Evolutionary conservation across 2,113 vertebrate species (phyloP), one percentile per base, ranked within the genome.

Genomic region (Copsychus sechellarum): DNA sequence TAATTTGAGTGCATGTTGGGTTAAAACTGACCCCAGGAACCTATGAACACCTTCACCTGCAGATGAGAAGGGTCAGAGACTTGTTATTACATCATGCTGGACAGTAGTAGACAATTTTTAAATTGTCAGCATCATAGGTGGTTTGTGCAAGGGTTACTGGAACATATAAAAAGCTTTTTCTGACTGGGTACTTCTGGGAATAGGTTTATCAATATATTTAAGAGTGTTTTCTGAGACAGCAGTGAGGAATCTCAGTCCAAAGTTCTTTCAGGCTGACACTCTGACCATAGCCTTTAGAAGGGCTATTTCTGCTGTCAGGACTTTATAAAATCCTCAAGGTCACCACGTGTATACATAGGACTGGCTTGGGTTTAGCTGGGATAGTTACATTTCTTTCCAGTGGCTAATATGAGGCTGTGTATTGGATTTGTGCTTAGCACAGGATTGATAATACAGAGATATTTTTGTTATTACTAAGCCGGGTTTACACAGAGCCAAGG

Each of bases 381-480:
- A 8, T 14, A 48, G 6, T 14, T 62, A 48, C 5, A 31, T 42
- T 62, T 62, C 57, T 34, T 80, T 2, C 9, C 29, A 71, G 40
- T 6, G 13, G 20, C 16, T 40, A 1, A 1, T 31, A 9, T 0
- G 24, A 29, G 48, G 4, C 24, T 17, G 24, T 69, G 38, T 11
- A 14, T 34, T 40, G n/a, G 56, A 29, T 38, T 54, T 9, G n/a
- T 70, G 47, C 19, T 38, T 28, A 65, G 40, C 40, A 29, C 14
- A 7, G 38, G 4, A 23, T 1, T 54, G 56, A 54, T 29, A 13
- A 62, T 3, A 24, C 1, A 15, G 8, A 20, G 33, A 36, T 28
- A 1, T 20, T 61, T 77, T 36, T 45, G 26, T 36, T 45, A 38
- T 7, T 60, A 38, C 18, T 69, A 45, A 36, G 12, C 22, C 61